Conservation (phyloP, 2,888 invertebrate species). For the Ctena decussata region DNA sequence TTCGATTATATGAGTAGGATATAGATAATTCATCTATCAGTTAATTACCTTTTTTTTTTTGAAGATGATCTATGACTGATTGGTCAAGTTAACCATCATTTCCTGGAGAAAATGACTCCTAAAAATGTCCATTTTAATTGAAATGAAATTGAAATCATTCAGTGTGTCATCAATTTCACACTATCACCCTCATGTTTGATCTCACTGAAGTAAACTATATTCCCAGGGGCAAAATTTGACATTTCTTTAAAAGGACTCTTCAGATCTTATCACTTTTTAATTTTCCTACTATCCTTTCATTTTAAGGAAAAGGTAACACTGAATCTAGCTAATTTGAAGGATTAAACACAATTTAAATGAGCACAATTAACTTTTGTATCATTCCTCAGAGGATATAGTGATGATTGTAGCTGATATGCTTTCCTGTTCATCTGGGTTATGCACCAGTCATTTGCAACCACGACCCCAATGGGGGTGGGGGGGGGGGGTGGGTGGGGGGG, state of each 20-base stretch:
- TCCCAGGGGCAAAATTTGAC: background rate
- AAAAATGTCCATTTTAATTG: slow-evolving; percentile 16
- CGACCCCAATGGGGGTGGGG: too few species aligned
- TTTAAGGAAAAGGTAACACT: background rate
- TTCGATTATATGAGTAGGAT: too few species aligned
- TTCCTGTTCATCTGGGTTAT: too few species aligned
- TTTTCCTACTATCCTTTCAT: slow-evolving; percentile 8
- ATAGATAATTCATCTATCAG: too few species aligned
- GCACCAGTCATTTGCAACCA: too few species aligned
- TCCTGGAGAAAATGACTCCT: background rate
- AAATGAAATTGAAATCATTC: background rate
- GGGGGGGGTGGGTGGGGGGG: too few species aligned
- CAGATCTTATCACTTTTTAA: slow-evolving; percentile 9
- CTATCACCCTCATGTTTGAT: slow-evolving; percentile 4
- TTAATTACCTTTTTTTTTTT: background rate
- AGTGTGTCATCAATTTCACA: slow-evolving; percentile 11
- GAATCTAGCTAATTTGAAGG: background rate
- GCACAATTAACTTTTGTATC: background rate
- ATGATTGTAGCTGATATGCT: too few species aligned
- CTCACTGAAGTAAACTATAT: background rate
- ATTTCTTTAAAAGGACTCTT: background rate
- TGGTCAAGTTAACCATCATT: slow-evolving; percentile 10
- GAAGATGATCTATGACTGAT: background rate
- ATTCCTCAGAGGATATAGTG: background rate
- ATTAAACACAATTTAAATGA: slow-evolving; percentile 1